Conservation (phyloP, 2,113 vertebrate species). For the Scomber scombrus region DNA sequence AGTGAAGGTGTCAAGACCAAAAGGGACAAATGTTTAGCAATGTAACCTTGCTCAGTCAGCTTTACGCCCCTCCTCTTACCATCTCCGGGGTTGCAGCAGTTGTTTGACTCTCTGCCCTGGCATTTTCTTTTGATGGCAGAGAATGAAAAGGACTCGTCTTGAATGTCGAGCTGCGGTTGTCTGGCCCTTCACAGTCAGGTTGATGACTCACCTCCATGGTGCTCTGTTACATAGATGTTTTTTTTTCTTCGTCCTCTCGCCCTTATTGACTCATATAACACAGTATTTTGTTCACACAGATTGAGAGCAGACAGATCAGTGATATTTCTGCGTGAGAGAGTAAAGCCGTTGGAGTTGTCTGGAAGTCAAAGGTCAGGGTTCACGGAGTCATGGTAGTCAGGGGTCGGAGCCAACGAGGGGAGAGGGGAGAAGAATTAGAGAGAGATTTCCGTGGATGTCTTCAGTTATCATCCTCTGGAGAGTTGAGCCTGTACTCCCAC, state of each 20-base stretch:
- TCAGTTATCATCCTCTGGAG: conserved; percentile 54
- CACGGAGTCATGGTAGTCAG: conserved; percentile 53
- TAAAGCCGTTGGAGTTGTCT: conserved; percentile 58
- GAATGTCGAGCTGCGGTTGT: conserved; percentile 50
- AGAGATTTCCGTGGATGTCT: conserved; percentile 55
- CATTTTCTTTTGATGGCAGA: conserved; percentile 61
- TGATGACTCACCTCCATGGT: conserved; percentile 59
- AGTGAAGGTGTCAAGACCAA: conserved; percentile 65
- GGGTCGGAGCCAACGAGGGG: conserved; percentile 46
- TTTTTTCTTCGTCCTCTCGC: conserved; percentile 73
- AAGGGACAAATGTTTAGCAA: conserved; percentile 71
- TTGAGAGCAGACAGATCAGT: conserved; percentile 55
- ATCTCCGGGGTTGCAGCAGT: conserved; percentile 51
- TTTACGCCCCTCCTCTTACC: conserved; percentile 31
- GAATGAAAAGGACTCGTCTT: conserved; percentile 35
- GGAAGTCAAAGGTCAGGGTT: conserved; percentile 65
- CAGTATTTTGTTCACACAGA: conserved; percentile 64
- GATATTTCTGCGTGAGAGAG: conserved; percentile 46
- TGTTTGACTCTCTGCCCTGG: conserved; percentile 61
- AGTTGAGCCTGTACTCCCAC: background rate
- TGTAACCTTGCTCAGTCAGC: conserved; percentile 36
- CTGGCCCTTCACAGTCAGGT: conserved; percentile 40
- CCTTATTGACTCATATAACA: conserved; percentile 65
- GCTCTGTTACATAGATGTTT: conserved; percentile 69
- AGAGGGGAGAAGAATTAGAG: conserved; percentile 35